These are phyloP conservation scores for Mobula hypostoma DNA, from an alignment of 2,113 vertebrate genomes.

Conservation along the genomic window DNA sequence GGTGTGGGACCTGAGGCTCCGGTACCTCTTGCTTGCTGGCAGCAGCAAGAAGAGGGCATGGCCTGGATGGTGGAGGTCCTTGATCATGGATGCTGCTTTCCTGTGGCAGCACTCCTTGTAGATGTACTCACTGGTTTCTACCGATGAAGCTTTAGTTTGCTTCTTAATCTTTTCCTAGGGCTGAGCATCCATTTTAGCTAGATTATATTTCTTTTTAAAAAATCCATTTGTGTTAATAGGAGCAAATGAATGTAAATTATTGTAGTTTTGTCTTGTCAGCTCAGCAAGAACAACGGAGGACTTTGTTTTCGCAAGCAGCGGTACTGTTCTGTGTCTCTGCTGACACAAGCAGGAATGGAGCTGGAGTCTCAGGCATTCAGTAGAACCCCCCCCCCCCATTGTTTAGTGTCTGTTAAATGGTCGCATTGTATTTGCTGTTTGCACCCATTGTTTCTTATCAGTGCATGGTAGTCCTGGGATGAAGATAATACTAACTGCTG, in stretches of 20 bases:
- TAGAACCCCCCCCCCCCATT: not conserved
- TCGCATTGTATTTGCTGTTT: constrained; percentile 8
- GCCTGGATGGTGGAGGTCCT: no score
- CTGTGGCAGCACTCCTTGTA: no score
- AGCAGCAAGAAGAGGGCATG: no score
- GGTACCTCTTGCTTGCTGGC: no score
- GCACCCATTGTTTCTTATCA: not conserved
- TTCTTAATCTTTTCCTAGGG: not conserved
- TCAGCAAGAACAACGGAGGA: not conserved
- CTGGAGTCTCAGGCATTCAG: constrained; percentile 20
- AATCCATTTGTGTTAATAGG: not conserved
- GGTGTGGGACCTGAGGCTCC: no score
- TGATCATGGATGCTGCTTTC: no score
- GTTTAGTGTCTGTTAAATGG: not conserved
- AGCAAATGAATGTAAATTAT: not conserved
- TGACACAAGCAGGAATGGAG: not conserved
- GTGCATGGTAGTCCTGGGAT: no score
- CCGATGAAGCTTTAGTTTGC: not conserved
- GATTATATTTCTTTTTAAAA: not conserved
- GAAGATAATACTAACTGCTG: not conserved
- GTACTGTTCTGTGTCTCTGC: constrained; percentile 13
- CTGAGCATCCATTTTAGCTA: not conserved
- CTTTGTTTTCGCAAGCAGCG: not conserved
- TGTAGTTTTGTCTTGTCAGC: constrained; percentile 9
- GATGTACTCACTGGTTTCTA: no score